These are phyloP conservation scores for Apantesis nais DNA, from an alignment of 2,888 invertebrate species.

Conservation along the genomic window DNA sequence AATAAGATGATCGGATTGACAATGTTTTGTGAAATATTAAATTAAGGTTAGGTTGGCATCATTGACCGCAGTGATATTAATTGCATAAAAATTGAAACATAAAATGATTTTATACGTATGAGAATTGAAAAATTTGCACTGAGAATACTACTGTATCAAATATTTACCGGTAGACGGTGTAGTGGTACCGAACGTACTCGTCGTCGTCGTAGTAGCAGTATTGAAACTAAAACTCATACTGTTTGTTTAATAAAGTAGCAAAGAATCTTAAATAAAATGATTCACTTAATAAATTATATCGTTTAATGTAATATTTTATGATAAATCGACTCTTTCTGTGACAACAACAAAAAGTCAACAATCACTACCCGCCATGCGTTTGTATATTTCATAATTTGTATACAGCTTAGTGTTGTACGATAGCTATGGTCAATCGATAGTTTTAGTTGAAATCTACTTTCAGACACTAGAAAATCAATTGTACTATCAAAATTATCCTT, in stretches of 20 bases:
- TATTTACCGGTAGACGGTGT: constrained; percentile 65
- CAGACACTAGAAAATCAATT: too few relatives aligned
- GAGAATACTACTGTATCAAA: neutral
- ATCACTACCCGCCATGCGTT: constrained; percentile 38
- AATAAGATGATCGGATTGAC: neutral
- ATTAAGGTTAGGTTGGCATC: neutral
- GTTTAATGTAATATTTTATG: constrained; percentile 18
- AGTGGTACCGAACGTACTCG: constrained; percentile 67
- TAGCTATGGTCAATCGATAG: neutral
- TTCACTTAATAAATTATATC: neutral
- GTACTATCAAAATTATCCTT: too few relatives aligned
- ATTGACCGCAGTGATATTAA: neutral
- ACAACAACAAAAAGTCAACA: constrained; percentile 45
- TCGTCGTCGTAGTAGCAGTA: constrained; percentile 65
- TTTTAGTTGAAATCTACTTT: neutral
- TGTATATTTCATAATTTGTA: too few relatives aligned
- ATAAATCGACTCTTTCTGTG: constrained; percentile 31
- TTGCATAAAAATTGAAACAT: neutral
- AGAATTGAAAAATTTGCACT: neutral
- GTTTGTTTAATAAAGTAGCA: constrained; percentile 16
- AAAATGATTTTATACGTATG: neutral
- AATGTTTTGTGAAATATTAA: neutral
- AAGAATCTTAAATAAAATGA: constrained; percentile 14
- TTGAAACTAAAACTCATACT: constrained; percentile 73
- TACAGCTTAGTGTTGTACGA: constrained; percentile 7